Evolutionary conservation across 2,888 invertebrate species (phyloP), one percentile per base, ranked within the genome.

Genomic region (Cryptophagus acutangulus): DNA sequence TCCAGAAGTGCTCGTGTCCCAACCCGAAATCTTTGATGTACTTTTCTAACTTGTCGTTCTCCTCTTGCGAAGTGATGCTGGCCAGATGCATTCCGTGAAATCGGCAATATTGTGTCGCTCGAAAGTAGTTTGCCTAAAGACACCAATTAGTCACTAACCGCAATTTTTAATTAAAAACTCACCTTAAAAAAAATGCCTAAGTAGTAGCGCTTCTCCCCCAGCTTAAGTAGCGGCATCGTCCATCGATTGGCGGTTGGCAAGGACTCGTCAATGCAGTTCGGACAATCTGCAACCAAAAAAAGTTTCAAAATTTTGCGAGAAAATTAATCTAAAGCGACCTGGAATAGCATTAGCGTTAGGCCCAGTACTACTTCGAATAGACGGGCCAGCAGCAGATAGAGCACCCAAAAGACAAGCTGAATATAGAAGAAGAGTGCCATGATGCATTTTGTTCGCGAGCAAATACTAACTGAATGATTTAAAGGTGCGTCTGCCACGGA

Each of bases 181-280:
- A 91, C 91, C 87, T 90, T 91, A 73, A 91, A 92, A 73, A 92
- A 92, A 69, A 91, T 91, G 63, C 91, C 91, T 59, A 92, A 73
- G 66, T 92, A 92, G 66, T 91, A 91, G 61, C 86, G 76, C 69
- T 91, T 92, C 63, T 89, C 88, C 29, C 91, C 91, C 31, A 88
- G 79, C 65, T 88, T 89, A 52, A 88, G 74, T 43, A 91, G 73
- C 6, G 91, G 91, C 91, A 91, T 91, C 37, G 87, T 88, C 90
- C 90, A 91, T 66, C 87, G 78, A 62, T 85, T 85, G 45, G 58
- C 45, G n/a, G 20, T 8, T 2, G 61, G 62, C 31, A 51, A 76
- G 43, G 81, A 76, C 48, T 89, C 88, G 54, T 84, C 84, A 48
- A 80, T 80, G 65, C 89, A 89, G 62, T 84, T 87, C 42, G 86